Evolutionary conservation across 1,140 invertebrate genomes (phyloP).

Genomic region (Melanaphis sacchari): DNA sequence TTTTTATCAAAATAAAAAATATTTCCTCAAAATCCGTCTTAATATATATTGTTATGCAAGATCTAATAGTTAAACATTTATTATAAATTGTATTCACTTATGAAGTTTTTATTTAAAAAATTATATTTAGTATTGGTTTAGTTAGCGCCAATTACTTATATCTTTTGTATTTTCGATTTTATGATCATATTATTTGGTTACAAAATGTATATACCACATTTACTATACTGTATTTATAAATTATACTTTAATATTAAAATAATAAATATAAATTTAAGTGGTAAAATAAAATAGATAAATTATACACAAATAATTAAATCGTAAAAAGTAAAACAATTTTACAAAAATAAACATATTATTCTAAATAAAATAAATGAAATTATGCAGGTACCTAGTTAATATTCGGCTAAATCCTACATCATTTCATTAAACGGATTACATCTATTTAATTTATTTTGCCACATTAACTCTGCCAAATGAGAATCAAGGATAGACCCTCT

Average conservation of each 20-base stretch:
- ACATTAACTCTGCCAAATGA: not conserved
- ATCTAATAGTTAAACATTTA: not conserved
- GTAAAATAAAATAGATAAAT: no score
- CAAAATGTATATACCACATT: no score
- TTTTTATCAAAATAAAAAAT: not conserved
- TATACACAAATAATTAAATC: no score
- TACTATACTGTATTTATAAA: no score
- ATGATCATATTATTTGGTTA: no score
- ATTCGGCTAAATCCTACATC: not conserved
- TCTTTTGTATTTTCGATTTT: no score
- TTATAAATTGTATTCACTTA: not conserved
- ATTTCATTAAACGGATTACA: not conserved
- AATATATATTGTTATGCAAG: not conserved
- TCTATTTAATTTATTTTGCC: not conserved
- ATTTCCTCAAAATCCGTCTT: not conserved
- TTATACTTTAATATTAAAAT: no score
- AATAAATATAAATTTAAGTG: no score
- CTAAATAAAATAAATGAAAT: not conserved
- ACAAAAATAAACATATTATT: no score
- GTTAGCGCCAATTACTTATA: no score
- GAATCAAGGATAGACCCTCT: not conserved
- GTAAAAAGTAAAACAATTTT: no score
- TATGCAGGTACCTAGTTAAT: not conserved
- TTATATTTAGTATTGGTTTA: no score
- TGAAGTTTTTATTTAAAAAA: not conserved